phyloP scores from a whole-genome alignment of 2,113 vertebrate species.

The Brachyhypopomus gauderio region DNA sequence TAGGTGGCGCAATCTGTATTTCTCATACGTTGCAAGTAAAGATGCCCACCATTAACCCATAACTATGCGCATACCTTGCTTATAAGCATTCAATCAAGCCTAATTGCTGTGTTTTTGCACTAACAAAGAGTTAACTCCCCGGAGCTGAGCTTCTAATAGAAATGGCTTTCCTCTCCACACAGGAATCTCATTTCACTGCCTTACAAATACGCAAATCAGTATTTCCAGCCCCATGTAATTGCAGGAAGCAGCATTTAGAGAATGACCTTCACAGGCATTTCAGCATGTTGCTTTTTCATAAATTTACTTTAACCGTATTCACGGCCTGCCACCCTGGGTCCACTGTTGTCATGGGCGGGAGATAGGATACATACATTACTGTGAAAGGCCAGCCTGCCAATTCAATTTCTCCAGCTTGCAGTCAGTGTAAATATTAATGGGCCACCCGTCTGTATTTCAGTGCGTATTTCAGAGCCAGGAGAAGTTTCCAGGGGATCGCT shows the following conservation, averaged over 20 bases:
- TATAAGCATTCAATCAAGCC: neutral
- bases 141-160: slow-evolving; percentile 12
- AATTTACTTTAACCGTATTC: slow-evolving; percentile 71
- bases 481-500: slow-evolving; percentile 48
- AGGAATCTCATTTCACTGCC: slow-evolving; percentile 46
- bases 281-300: slow-evolving; percentile 66
- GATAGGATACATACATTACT: slow-evolving; percentile 67
- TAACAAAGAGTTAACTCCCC: slow-evolving; percentile 10
- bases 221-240: slow-evolving; percentile 49
- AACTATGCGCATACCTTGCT: neutral
- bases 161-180: slow-evolving; percentile 18
- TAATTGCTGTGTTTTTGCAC: slow-evolving; percentile 21
- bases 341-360: slow-evolving; percentile 63
- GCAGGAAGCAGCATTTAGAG: slow-evolving; percentile 48
- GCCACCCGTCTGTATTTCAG: slow-evolving; percentile 65
- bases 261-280: slow-evolving; percentile 67
- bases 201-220: slow-evolving; percentile 58
- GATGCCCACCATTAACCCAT: too few species aligned
- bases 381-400: slow-evolving; percentile 65
- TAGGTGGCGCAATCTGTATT: too few species aligned
- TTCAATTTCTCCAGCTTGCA: slow-evolving; percentile 63
- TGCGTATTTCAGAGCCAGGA: slow-evolving; percentile 52
- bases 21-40: too few species aligned
- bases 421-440: slow-evolving; percentile 73
- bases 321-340: slow-evolving; percentile 61